Evolutionary conservation across 2,888 invertebrate genomes (phyloP).

Genomic region (Xylocampa areola): DNA sequence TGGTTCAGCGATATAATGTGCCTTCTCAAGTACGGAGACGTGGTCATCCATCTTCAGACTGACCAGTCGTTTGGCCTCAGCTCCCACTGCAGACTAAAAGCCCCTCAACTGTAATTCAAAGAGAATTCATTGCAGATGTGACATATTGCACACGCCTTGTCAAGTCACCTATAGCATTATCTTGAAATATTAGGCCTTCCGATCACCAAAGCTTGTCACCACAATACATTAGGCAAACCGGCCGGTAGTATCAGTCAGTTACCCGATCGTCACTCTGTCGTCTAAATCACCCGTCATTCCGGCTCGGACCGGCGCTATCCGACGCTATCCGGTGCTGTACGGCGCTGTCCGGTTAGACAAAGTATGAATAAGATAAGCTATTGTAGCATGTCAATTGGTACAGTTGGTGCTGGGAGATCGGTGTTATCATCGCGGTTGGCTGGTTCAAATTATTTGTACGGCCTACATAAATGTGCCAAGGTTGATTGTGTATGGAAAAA

Average conservation of each 20-base stretch:
- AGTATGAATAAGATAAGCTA: conserved; percentile 18
- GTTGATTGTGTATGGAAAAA: too few species aligned
- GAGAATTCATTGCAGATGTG: too few species aligned
- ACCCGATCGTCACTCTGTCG: conserved; percentile 44
- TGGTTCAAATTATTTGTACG: too few species aligned
- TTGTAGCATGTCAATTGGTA: not conserved
- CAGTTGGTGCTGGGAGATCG: not conserved
- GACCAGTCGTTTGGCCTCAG: too few species aligned
- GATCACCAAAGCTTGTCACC: conserved; percentile 27
- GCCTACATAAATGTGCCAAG: too few species aligned
- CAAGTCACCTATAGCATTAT: too few species aligned
- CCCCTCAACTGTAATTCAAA: too few species aligned
- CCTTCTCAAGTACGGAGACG: too few species aligned
- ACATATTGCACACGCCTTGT: too few species aligned
- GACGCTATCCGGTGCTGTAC: conserved; percentile 32
- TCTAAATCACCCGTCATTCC: conserved; percentile 53
- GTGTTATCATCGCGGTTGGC: not conserved
- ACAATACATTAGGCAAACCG: conserved; percentile 36
- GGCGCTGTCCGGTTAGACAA: conserved; percentile 3
- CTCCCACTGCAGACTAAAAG: too few species aligned
- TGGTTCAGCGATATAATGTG: too few species aligned
- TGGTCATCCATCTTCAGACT: too few species aligned
- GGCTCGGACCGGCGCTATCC: conserved; percentile 32
- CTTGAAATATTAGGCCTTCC: not conserved
- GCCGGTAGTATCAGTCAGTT: conserved; percentile 49